Evolutionary conservation across 2,888 invertebrate genomes (phyloP).

Genomic region (Gonocerus acuteangulatus): DNA sequence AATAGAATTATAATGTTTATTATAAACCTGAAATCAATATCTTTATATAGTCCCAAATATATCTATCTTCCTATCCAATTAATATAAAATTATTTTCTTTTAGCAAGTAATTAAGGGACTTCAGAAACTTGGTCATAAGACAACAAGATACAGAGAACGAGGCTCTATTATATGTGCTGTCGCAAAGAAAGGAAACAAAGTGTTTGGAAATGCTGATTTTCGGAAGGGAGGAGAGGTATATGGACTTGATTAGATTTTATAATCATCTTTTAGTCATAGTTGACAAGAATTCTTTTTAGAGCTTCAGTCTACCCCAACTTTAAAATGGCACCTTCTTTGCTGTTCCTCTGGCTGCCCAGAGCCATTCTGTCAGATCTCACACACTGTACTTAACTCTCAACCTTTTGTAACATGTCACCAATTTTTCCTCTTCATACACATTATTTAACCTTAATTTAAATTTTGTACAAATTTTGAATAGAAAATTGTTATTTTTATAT

Average conservation of each 20-base stretch:
- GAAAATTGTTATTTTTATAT: background rate
- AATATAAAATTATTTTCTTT: conserved; percentile 37
- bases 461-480: background rate
- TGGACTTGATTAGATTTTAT: conserved; percentile 45
- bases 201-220: conserved; percentile 71
- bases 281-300: background rate
- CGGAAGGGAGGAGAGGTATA: conserved; percentile 73
- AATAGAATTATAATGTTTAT: too few relatives aligned
- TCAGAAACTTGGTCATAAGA: conserved; percentile 58
- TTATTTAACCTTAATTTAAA: background rate
- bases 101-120: conserved; percentile 58
- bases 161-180: conserved; percentile 69
- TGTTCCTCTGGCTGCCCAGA: too few relatives aligned
- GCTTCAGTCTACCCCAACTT: too few relatives aligned
- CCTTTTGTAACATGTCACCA: background rate
- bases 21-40: too few relatives aligned
- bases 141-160: conserved; percentile 53
- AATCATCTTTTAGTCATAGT: background rate
- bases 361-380: background rate
- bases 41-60: too few relatives aligned
- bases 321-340: too few relatives aligned
- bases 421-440: too few relatives aligned
- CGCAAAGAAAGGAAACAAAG: conserved; percentile 52
- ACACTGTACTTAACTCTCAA: conserved; percentile 10
- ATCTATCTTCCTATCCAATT: too few relatives aligned